Evolutionary conservation across 2,113 vertebrate species (phyloP).

Genomic region (Dendropsophus ebraccatus): DNA sequence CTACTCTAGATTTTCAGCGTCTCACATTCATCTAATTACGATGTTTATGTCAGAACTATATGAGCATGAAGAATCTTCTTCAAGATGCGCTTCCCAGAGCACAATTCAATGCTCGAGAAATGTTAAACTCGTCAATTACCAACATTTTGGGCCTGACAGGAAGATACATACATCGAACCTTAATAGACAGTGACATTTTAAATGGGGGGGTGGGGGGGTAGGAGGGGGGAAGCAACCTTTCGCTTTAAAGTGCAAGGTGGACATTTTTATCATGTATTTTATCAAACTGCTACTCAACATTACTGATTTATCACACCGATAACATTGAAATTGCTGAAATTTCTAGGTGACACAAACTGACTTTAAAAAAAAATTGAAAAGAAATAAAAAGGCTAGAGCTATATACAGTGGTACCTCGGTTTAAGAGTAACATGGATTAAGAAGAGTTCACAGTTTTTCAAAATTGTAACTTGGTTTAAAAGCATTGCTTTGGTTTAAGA

Average conservation of each 20-base stretch:
- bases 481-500: no score
- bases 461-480: no score
- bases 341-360: not conserved
- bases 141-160: constrained; percentile 31
- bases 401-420: no score
- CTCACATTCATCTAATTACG: constrained; percentile 8
- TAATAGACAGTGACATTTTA: constrained; percentile 48
- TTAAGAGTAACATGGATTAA: no score
- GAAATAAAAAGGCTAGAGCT: no score
- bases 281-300: constrained; percentile 2
- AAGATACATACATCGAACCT: not conserved
- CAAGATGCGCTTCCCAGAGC: not conserved
- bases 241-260: not conserved
- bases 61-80: not conserved
- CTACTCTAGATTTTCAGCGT: no score
- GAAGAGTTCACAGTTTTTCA: no score
- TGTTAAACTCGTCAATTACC: constrained; percentile 27
- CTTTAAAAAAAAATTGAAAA: no score
- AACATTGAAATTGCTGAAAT: not conserved
- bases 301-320: constrained; percentile 15
- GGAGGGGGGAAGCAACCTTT: no score
- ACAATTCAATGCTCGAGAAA: constrained; percentile 7
- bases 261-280: not conserved
- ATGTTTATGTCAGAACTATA: not conserved
- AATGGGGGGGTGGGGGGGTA: no score